Percentiles rank a stretch among this genome's conserved stretches.
These are phyloP conservation scores for Chrosomus eos DNA, from an alignment of 2,797 vertebrate species.

Conservation along the genomic window DNA sequence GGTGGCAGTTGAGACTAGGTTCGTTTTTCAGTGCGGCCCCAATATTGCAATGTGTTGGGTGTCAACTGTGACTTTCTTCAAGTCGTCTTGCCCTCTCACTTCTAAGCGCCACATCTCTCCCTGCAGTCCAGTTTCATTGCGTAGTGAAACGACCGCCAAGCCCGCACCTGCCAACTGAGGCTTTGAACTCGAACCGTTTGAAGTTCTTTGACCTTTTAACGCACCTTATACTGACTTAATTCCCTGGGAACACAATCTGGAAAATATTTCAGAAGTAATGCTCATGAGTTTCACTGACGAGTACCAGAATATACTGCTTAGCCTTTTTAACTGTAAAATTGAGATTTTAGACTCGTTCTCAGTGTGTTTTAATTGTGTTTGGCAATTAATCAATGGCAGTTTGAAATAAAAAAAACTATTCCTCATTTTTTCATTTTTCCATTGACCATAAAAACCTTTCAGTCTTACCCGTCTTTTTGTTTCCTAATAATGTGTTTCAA, in stretches of 20 bases:
- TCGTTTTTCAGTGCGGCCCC: conserved; percentile 4
- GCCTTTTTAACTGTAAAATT: not conserved
- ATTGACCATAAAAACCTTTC: not conserved
- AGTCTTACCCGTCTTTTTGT: conserved; percentile 9
- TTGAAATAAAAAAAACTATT: not conserved
- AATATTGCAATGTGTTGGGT: conserved; percentile 2
- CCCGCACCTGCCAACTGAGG: conserved; percentile 1
- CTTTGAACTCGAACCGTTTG: conserved; percentile 31
- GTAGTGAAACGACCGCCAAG: not conserved
- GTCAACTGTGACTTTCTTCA: conserved; percentile 2
- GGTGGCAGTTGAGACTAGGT: not conserved
- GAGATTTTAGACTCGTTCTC: not conserved
- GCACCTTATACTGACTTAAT: conserved; percentile 3
- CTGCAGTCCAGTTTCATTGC: not conserved
- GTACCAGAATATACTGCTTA: not conserved
- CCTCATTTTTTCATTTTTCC: not conserved
- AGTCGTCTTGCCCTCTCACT: not conserved
- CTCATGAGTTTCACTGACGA: not conserved
- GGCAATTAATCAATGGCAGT: conserved; percentile 19
- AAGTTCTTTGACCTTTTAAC: conserved; percentile 24
- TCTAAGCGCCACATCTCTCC: not conserved
- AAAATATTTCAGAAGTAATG: not conserved
- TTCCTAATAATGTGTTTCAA: conserved; percentile 2
- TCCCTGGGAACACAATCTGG: conserved; percentile 2
- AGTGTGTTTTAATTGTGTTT: not conserved